Evolutionary conservation across 2,888 invertebrate species (phyloP), one percentile per base, ranked within the genome.

Genomic region (Hydrotaea diabolus): DNA sequence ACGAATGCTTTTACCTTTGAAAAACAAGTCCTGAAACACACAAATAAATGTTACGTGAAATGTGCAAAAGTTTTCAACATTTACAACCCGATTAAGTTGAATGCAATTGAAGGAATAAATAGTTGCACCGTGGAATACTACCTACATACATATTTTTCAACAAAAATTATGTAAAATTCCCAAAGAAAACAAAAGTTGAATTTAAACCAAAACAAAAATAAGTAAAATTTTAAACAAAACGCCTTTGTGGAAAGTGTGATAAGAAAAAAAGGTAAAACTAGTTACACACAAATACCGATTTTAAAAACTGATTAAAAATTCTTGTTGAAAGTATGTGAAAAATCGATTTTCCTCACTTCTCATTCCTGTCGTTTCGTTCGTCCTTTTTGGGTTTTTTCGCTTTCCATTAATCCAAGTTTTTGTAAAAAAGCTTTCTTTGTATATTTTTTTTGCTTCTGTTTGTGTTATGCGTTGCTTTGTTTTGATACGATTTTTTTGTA

Each of bases 41-140:
- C 90, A 88, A 90, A 90, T 90, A 88, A 90, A 90, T 90, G 90
- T 88, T 88, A 88, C 88, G 87, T 77, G 87, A 87, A 88, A 88
- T 87, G 85, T 85, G 77, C 77, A 84, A 86, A 85, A 86, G 36
- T 86, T 88, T 87, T 85, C 87, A 85, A 39, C 82, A 86, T 31
- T 87, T 88, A 79, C 88, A 89, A 88, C 89, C 89, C 84, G 89
- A 89, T 87, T 90, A 88, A 88, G 84, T 69, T 69, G 69, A 15
- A 43, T 69, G 46, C 5, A 69, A 39, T 39, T 23, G 46, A 23
- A 59, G 66, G 43, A 71, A 13, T 66, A 46, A 57, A 55, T 72
- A 69, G n/a, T 53, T 15, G 11, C 57, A 77, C 39, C 77, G 71
- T 73, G 59, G 31, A 36, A 59, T 57, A 43, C 19, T 71, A 57